A percentile compares a stretch with the other conserved stretches of the same genome.
These are phyloP conservation scores for Troides aeacus DNA, from an alignment of 2,888 invertebrate species.

Conservation along the genomic window DNA sequence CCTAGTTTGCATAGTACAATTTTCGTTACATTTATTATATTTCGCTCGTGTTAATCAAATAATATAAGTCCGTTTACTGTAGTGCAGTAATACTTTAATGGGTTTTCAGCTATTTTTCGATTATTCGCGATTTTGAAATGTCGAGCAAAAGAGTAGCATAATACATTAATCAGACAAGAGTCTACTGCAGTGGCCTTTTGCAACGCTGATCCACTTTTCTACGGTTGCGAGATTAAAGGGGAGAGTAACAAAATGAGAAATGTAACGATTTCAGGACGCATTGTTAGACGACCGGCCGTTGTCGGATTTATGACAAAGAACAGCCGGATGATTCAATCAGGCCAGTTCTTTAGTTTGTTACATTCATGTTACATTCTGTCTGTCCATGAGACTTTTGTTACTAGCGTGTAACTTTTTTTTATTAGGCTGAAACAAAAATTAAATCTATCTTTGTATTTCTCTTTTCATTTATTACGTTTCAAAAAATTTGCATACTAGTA, in stretches of 20 bases:
- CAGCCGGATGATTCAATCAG: slow-evolving; percentile 79
- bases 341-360: slow-evolving; percentile 77
- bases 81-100: slow-evolving; percentile 2
- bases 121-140: slow-evolving; percentile 17
- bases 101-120: slow-evolving; percentile 7
- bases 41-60: neutral
- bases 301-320: slow-evolving; percentile 80
- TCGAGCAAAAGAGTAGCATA: slow-evolving; percentile 41
- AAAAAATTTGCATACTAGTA: neutral
- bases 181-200: slow-evolving; percentile 76
- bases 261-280: slow-evolving; percentile 79
- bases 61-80: slow-evolving; percentile 5
- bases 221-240: slow-evolving; percentile 79
- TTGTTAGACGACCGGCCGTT: slow-evolving; percentile 76
- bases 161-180: slow-evolving; percentile 73
- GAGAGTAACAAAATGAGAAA: slow-evolving; percentile 80
- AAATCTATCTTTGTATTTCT: neutral
- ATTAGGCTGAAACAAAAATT: neutral
- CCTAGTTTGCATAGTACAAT: slow-evolving; percentile 3
- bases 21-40: neutral
- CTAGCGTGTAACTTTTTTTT: slow-evolving; percentile 42
- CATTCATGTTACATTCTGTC: slow-evolving; percentile 69
- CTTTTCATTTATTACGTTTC: neutral
- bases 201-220: slow-evolving; percentile 78
- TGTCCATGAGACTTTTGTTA: slow-evolving; percentile 68